These are phyloP conservation scores for Nothocercus nigrocapillus DNA, from an alignment of 2,113 vertebrate species.

Conservation along the genomic window DNA sequence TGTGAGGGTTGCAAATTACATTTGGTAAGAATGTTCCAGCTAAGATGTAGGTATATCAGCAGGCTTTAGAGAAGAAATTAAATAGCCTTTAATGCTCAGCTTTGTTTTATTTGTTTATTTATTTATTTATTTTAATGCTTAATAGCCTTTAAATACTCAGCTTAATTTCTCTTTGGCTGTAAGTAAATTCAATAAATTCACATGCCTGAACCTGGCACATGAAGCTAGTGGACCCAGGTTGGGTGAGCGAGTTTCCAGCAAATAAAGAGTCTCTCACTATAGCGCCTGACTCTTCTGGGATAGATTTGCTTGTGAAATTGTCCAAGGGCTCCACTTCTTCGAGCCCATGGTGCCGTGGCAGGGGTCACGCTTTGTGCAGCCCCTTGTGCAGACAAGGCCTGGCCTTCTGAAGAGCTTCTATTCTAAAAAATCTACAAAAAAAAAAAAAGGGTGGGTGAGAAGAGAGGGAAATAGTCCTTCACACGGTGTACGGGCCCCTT, in stretches of 20 bases:
- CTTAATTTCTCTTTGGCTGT: background rate
- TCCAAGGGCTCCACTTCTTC: background rate
- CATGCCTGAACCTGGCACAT: background rate
- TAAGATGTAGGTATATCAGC: background rate
- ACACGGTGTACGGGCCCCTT: background rate
- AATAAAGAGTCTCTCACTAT: background rate
- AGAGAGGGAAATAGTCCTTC: background rate
- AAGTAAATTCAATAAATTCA: background rate
- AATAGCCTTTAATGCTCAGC: background rate
- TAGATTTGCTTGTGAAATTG: background rate
- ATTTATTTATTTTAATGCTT: too few relatives aligned
- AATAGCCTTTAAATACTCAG: background rate
- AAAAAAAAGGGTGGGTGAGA: too few relatives aligned
- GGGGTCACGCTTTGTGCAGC: background rate
- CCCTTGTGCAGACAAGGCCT: accelerated
- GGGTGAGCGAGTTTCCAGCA: accelerated
- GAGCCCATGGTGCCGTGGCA: background rate
- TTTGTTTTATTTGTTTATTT: too few relatives aligned
- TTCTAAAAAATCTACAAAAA: background rate
- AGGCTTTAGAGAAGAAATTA: background rate
- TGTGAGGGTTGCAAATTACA: background rate
- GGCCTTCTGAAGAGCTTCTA: background rate
- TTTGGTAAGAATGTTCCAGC: background rate
- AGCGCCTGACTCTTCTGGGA: background rate
- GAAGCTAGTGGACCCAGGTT: background rate